A percentile compares a stretch with the other conserved stretches of the same genome.
These are phyloP conservation scores for Odobenus rosmarus DNA, from an alignment of 2,113 vertebrate species.

Conservation along the genomic window DNA sequence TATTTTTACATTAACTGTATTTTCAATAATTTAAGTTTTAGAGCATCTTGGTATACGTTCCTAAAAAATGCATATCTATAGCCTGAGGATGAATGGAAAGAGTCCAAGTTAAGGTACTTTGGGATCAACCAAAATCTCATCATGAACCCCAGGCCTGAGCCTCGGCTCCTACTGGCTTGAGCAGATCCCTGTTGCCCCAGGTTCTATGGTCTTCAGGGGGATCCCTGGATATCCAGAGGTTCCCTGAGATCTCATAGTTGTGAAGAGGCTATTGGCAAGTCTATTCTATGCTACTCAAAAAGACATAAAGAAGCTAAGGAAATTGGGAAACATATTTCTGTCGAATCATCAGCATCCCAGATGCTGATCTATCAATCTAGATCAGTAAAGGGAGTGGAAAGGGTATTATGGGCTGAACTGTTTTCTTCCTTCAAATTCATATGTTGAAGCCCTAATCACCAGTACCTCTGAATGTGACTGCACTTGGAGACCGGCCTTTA, in stretches of 20 bases:
- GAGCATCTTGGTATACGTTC: neutral
- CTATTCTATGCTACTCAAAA: neutral
- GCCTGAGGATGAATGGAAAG: neutral
- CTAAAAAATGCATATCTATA: neutral
- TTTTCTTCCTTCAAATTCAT: neutral
- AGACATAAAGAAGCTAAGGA: neutral
- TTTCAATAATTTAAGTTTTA: constrained; percentile 10
- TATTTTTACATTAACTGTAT: neutral
- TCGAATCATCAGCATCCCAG: neutral
- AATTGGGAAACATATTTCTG: neutral
- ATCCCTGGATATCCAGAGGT: neutral
- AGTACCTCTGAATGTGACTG: neutral
- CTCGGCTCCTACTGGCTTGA: neutral
- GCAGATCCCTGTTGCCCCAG: neutral
- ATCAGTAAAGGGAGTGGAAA: rapidly evolving
- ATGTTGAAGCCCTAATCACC: neutral
- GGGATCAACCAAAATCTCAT: neutral
- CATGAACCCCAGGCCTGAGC: neutral
- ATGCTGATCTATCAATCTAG: neutral
- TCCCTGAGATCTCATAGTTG: neutral
- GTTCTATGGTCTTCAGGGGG: neutral
- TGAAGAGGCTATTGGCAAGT: neutral
- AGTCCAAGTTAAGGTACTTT: neutral
- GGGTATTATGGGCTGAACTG: rapidly evolving
- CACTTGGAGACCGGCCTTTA: neutral